Evolutionary conservation across 2,888 invertebrate genomes (phyloP), one percentile per base, ranked within the genome.

Genomic region (Deilephila elpenor): DNA sequence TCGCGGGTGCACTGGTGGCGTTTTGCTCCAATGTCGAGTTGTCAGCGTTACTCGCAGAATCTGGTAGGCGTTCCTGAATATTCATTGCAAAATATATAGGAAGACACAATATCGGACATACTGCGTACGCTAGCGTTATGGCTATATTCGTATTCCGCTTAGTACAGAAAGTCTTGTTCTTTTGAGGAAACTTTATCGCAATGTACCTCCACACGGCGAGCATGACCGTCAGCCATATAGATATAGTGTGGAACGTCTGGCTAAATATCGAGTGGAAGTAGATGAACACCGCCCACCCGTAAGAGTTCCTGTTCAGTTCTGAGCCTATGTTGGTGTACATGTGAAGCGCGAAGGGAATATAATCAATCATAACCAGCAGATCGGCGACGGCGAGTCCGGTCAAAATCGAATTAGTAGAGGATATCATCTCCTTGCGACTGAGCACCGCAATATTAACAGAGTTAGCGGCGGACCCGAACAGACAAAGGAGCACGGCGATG

Each of bases 121-220:
- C 95, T 1, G 97, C 90, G 88, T 98, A 98, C 0, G 98, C 97
- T 5, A 96, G 93, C 0, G 96, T 91, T 80, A 98, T 97, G 19
- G 98, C 97, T 60, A 96, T 93, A 64, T 96, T 95, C 1, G 98
- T 98, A 76, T 97, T 96, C 71, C 95, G 94, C 94, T 97, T 96
- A 81, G 96, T 97, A 88, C 98, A 98, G 96, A 98, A 97, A 62
- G 96, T 95, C 61, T 96, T 96, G 85, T 97, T 98, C 84, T 96
- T 96, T 81, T 97, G 97, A 0, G 98, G 98, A 89, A 97, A 96
- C n/a, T 97, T 98, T 29, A 98, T 96, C 17, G 97, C 97, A 74
- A 98, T 96, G 86, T 97, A 98, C 29, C 99, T 96, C 98, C 99
- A 99, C 8, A 99, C 96, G 0, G 99, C 99, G 74, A 99, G 93